Evolutionary conservation across 2,888 invertebrate species (phyloP), one percentile per base, ranked within the genome.

Genomic region (Eremobia ochroleuca): DNA sequence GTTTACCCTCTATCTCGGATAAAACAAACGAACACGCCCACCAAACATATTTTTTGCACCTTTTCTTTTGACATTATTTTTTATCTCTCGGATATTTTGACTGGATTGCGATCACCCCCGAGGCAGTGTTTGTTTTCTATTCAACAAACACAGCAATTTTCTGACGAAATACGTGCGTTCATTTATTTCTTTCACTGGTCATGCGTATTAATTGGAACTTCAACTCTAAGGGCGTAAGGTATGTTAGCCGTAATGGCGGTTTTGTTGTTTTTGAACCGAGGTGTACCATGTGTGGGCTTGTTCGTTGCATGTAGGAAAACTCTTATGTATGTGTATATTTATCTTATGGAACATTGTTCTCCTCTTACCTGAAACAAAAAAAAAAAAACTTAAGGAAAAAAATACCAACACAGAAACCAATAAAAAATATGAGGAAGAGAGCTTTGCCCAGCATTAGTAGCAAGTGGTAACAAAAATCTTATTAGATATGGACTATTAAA

Each of bases 1-100:
- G 88, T 89, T 89, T 87, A 88, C 85, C 28, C 73, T 73, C 73
- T 77, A 74, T 77, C 73, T 87, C 13, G 28, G 31, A 76, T 79
- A 83, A 88, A 86, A 81, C 83, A 87, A 85, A 85, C 82, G 76
- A 88, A 91, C 80, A 81, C 76, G 62, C 76, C 64, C 72, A 61
- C 71, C 70, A 68, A 76, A 79, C 76, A 76, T 67, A 62, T 76
- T 82, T 83, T 90, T 88, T 83, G 65, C 77, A 83, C 86, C 69
- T 81, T 81, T 77, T 67, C 64, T 83, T 37, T 34, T 31, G 64
- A 75, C 71, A 65, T 67, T 49, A 72, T 71, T 69, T 73, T 85
- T 74, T 82, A 67, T 81, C 73, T 59, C 40, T 73, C 31, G 2
- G 37, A 67, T 85, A 73, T 85, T 83, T 82, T 76, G 61, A 40